Evolutionary conservation across 2,888 invertebrate genomes (phyloP), one percentile per base, ranked within the genome.

Genomic region (Oscheius onirici): DNA sequence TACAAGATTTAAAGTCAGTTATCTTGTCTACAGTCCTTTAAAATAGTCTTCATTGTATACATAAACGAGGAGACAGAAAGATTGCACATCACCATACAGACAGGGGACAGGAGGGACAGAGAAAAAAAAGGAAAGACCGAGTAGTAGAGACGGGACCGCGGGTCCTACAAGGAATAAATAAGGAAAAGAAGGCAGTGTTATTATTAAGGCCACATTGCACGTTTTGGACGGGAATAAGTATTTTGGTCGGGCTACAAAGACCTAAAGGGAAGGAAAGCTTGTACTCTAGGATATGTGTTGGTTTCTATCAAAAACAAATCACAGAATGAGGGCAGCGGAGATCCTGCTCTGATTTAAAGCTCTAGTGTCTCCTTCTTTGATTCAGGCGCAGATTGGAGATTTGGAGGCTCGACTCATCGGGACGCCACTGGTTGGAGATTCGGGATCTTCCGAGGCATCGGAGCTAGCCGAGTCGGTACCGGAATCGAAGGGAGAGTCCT

Each of bases 401-500:
- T 63, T 46, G 49, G 63, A 22, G 28, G 63, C 34, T 17, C 17
- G 49, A 49, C 20, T 10, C n/a, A n/a, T 3, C 17, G 63, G 46
- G 24, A 22, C 51, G 2, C 40, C 28, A n/a, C 20, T 54, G 8
- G 69, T 46, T 11, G 70, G 70, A 5, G 52, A 52, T 51, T 70
- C 70, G 11, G 70, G 70, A 22, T 70, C 70, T 24, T 70, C 70
- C 22, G 51, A 70, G n/a, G 55, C 70, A 52, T 70, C 70, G 1
- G 70, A 70, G 13, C 70, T 22, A 11, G 63, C 51, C 1, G 70
- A 70, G 52, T 70, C 70, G 11, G 61, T 70, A 11, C 70, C 70
- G 26, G 70, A 70, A 63, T 70, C 70, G 17, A 70, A 70, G 20
- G 54, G 70, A 58, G 60, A 49, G 46, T 70, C 70, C 70, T 70